These are phyloP conservation scores for Drosophila serrata DNA, from an alignment of 1,140 invertebrate species.

Conservation along the genomic window DNA sequence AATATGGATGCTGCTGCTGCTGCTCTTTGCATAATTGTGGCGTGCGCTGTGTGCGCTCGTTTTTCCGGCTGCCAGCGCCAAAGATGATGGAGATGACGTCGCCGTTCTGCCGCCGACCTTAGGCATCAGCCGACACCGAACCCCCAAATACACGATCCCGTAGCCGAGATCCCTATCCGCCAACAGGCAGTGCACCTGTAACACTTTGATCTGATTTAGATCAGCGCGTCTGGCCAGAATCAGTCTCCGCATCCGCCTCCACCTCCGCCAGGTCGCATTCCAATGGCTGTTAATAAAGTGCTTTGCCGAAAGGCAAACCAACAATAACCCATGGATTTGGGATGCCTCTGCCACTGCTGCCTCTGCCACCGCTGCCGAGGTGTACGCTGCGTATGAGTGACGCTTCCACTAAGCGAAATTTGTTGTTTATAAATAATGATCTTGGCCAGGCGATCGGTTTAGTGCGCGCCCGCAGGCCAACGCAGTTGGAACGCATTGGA, in stretches of 20 bases:
- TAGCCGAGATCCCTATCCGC: conserved; percentile 4
- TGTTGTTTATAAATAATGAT: conserved; percentile 84
- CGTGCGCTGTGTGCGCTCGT: conserved; percentile 57
- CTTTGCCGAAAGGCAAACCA: conserved; percentile 69
- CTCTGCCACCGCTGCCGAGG: conserved; percentile 22
- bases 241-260: conserved; percentile 39
- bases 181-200: conserved; percentile 60
- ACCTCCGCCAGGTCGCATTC: conserved; percentile 60
- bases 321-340: conserved; percentile 73
- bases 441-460: conserved; percentile 80
- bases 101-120: conserved; percentile 53
- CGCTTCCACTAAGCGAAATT: conserved; percentile 73
- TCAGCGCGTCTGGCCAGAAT: conserved; percentile 69
- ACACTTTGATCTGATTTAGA: conserved; percentile 75
- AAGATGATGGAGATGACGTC: conserved; percentile 67
- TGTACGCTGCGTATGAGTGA: conserved; percentile 57
- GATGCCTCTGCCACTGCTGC: conserved; percentile 20
- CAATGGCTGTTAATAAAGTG: conserved; percentile 71
- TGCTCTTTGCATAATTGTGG: conserved; percentile 70
- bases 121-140: conserved; percentile 37
- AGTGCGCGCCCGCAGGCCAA: conserved; percentile 75
- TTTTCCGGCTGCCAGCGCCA: conserved; percentile 62
- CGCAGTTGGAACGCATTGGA: conserved; percentile 67
- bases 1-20: conserved; percentile 36
- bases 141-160: conserved; percentile 13